Evolutionary conservation across 2,888 invertebrate genomes (phyloP).

Genomic region (Platycnemis pennipes): DNA sequence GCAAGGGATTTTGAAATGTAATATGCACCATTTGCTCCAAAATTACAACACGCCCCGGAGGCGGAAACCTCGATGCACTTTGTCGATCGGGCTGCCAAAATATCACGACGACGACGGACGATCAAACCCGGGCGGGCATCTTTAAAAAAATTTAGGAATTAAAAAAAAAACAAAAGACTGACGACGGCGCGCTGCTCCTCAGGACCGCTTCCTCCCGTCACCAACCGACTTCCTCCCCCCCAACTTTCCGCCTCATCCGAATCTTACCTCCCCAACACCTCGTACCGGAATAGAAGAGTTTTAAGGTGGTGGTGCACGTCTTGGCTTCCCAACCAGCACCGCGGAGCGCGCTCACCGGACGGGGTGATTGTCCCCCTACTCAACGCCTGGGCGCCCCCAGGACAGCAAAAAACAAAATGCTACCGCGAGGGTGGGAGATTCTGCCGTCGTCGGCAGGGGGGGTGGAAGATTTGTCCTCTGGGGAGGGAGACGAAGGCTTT

Average conservation of each 20-base stretch:
- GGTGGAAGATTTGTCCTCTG: neutral
- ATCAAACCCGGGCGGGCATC: no score
- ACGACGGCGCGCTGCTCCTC: neutral
- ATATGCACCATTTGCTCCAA: neutral
- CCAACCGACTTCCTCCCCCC: neutral
- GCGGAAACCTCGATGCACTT: neutral
- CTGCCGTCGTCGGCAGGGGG: neutral
- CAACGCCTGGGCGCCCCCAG: slow-evolving; percentile 35
- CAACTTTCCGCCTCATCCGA: neutral
- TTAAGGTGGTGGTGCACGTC: neutral
- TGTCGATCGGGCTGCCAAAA: neutral
- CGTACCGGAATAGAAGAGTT: neutral
- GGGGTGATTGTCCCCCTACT: slow-evolving; percentile 17
- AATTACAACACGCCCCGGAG: neutral
- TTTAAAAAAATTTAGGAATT: no score
- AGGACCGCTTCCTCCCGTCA: neutral
- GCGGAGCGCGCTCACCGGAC: neutral
- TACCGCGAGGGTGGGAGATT: neutral
- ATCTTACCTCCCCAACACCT: neutral
- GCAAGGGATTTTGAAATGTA: neutral
- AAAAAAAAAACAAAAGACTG: neutral
- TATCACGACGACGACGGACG: neutral
- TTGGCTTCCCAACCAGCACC: neutral
- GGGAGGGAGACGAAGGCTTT: neutral
- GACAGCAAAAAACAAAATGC: neutral